Percentiles rank a stretch among this genome's conserved stretches.
These are phyloP conservation scores for Drosophila austrosaltans DNA, from an alignment of 2,888 invertebrate genomes.

Conservation along the genomic window DNA sequence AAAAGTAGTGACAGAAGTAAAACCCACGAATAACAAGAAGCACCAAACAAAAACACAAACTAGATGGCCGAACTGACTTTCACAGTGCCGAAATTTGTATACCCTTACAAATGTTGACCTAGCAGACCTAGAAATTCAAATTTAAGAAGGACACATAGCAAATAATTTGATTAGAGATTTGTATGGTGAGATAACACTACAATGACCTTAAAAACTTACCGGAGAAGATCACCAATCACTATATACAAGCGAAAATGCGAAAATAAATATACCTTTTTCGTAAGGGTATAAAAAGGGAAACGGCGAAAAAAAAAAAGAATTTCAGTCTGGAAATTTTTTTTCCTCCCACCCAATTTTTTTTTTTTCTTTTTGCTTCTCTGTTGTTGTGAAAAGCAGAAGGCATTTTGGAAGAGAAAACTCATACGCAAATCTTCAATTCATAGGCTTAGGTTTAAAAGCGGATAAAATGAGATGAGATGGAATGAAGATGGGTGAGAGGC, in stretches of 20 bases:
- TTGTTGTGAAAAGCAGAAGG: slow-evolving; percentile 25
- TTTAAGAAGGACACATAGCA: no score
- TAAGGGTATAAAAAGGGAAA: slow-evolving; percentile 1
- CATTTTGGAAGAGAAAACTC: slow-evolving; percentile 17
- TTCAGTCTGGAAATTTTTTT: slow-evolving; percentile 22
- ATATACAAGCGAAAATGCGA: no score
- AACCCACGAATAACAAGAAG: slow-evolving; percentile 3
- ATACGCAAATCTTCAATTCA: slow-evolving; percentile 33
- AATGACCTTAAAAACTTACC: no score
- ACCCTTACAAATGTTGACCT: no score
- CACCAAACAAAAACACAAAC: background rate
- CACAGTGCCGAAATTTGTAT: no score
- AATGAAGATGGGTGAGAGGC: background rate
- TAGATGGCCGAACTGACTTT: background rate
- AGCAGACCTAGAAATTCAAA: no score
- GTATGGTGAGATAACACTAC: no score
- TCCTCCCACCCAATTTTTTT: background rate
- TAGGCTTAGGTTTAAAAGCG: slow-evolving; percentile 26
- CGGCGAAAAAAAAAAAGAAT: background rate
- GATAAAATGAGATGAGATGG: slow-evolving; percentile 9
- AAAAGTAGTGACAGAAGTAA: slow-evolving; percentile 15
- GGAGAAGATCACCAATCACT: no score
- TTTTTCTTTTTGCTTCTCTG: background rate
- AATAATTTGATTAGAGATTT: no score
- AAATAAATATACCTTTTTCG: background rate